Base-by-base conservation (phyloP, 2,888 invertebrate species). In the Stenurella melanura region DNA sequence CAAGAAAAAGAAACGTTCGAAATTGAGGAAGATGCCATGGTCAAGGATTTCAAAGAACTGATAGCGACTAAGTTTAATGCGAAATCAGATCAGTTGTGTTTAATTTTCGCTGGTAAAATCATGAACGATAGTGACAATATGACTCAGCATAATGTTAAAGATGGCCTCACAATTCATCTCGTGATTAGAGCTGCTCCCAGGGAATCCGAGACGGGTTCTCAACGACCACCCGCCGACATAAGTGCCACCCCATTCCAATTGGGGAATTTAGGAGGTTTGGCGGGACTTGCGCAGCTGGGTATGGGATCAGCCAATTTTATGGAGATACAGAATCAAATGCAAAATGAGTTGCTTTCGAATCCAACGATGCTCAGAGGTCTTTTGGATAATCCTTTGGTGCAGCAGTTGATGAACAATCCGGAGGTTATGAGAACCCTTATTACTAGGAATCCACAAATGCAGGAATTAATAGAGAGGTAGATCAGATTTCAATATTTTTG, bases 61-160 rank as follows among this genome's bases (percentile, higher is more conserved):
- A 94, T 97, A 78, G 93, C 96, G 54, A 93, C 95, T 84, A 95
- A 95, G 89, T 98, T 98, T 90, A 93, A 93, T 87, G 93, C 96
- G 4, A 95, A 96, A 85, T 92, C 95, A 17, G 98, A 97, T 85
- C 96, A 97, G 88, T 90, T 99, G 85, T 98, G 98, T 90, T 92
- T 99, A 76, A 99, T 99, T 88, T 99, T 98, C 91, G 98, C 98
- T 89, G 99, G 99, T 74, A 99, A 99, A 93, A 99, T 99, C 80
- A 94, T 99, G 94, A 98, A 98, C 90, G 98, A 99, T 91, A 93
- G 92, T 80, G 99, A 99, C 87, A 95, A 95, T 68, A 90, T 99
- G 74, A 92, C 93, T 82, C 94, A 95, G 86, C 97, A 97, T 90
- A 96, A 96, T 89, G 95, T 99, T 85, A 97, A 96, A 89, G 97